Evolutionary conservation across 2,113 vertebrate species (phyloP).

Genomic region (Vidua macroura): DNA sequence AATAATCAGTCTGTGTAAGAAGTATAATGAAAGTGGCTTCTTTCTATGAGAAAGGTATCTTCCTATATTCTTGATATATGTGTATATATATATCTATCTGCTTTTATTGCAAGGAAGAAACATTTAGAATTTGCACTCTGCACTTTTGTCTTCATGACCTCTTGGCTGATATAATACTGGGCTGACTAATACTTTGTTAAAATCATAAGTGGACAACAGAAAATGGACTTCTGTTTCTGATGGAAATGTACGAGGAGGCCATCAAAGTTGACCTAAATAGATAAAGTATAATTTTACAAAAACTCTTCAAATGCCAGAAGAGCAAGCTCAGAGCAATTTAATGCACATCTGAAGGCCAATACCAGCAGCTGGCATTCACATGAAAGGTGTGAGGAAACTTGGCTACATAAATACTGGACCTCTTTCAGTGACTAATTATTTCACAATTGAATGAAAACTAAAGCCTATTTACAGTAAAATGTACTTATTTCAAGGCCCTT

Average conservation of each 20-base stretch:
- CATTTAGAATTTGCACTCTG: not conserved
- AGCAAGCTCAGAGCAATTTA: not conserved
- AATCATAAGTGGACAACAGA: not conserved
- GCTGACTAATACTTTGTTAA: not conserved
- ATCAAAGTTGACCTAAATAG: not conserved
- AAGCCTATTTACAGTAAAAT: constrained; percentile 34
- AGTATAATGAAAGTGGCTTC: not conserved
- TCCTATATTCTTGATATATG: not conserved
- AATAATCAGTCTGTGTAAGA: not conserved
- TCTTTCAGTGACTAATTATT: not conserved
- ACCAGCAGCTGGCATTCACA: constrained; percentile 6
- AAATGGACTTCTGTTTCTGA: not conserved
- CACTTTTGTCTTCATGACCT: not conserved
- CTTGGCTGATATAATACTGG: not conserved
- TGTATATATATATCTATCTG: not conserved
- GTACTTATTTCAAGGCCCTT: constrained; percentile 47
- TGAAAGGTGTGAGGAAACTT: constrained; percentile 1
- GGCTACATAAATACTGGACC: constrained; percentile 41
- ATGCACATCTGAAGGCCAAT: constrained; percentile 28
- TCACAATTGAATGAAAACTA: constrained; percentile 21
- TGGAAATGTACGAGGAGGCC: not conserved
- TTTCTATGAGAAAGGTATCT: not conserved
- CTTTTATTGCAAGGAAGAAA: not conserved
- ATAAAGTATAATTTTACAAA: not conserved
- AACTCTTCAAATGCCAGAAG: constrained; percentile 46